Conservation (phyloP, 2,113 vertebrate species). For the Arvicanthis niloticus region DNA sequence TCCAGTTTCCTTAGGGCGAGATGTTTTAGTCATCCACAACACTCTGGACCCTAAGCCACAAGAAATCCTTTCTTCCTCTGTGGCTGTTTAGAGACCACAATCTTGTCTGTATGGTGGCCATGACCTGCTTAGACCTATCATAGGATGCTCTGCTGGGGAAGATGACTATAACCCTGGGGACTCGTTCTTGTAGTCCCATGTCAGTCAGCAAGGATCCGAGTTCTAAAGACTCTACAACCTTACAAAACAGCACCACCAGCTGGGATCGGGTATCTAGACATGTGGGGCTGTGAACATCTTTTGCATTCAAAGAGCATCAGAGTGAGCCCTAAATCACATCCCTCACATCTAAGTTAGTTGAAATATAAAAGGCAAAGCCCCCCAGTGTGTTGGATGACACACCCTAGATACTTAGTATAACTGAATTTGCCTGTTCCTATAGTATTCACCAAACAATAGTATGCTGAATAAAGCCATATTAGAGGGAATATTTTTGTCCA, state of each 20-base stretch:
- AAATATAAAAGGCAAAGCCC: background rate
- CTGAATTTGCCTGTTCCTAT: fast-evolving
- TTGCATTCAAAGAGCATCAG: background rate
- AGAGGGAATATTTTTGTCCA: background rate
- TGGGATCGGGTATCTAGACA: too few relatives aligned
- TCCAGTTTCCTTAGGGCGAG: fast-evolving
- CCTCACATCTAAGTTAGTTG: background rate
- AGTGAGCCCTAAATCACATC: background rate
- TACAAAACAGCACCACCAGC: background rate
- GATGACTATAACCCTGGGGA: background rate
- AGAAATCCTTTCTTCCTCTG: background rate
- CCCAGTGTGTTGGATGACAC: fast-evolving
- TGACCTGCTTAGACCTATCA: fast-evolving
- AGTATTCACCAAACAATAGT: background rate
- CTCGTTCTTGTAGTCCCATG: background rate
- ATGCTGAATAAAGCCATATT: background rate
- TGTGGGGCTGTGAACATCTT: background rate
- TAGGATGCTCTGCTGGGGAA: fast-evolving
- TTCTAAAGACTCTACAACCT: background rate
- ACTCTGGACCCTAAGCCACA: fast-evolving
- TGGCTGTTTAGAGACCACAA: background rate
- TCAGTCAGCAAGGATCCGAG: background rate
- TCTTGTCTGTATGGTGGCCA: fast-evolving
- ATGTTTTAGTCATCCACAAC: fast-evolving
- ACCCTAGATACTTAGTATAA: fast-evolving